Evolutionary conservation across 2,113 vertebrate species (phyloP).

Genomic region (Oreochromis niloticus): DNA sequence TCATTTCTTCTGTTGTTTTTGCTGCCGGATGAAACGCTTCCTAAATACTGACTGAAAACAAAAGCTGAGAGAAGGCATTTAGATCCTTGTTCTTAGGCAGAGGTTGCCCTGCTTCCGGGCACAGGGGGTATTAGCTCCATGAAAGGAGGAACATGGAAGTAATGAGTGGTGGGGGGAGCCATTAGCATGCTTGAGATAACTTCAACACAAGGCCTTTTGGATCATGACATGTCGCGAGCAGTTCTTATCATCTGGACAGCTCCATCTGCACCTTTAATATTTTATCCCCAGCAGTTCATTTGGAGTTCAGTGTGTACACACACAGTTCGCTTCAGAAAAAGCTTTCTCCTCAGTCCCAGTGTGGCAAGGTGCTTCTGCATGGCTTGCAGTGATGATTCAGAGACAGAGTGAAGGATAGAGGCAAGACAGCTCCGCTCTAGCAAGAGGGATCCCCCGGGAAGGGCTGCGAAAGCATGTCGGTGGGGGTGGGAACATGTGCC

Average conservation of each 20-base stretch:
- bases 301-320: conserved; percentile 85
- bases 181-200: conserved; percentile 95
- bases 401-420: conserved; percentile 71
- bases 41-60: conserved; percentile 22
- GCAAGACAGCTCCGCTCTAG: conserved; percentile 74
- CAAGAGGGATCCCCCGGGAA: conserved; percentile 81
- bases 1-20: neutral
- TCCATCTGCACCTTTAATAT: conserved; percentile 99
- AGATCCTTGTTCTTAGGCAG: conserved; percentile 60
- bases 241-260: conserved; percentile 96
- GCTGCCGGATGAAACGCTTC: neutral
- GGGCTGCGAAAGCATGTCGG: conserved; percentile 55
- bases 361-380: conserved; percentile 86
- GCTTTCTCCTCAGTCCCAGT: conserved; percentile 83
- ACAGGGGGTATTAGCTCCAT: conserved; percentile 90
- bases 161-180: conserved; percentile 85
- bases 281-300: conserved; percentile 91
- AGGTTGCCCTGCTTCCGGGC: conserved; percentile 75
- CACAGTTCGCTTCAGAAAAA: conserved; percentile 68
- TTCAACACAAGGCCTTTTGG: conserved; percentile 89
- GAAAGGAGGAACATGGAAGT: conserved; percentile 86
- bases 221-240: conserved; percentile 94
- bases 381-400: conserved; percentile 86
- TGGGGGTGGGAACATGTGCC: conserved; percentile 82
- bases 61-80: conserved; percentile 57